A percentile compares a stretch with the other conserved stretches of the same genome.
Conservation (phyloP, 1,140 invertebrate species). For the Andricus grossulariae region DNA sequence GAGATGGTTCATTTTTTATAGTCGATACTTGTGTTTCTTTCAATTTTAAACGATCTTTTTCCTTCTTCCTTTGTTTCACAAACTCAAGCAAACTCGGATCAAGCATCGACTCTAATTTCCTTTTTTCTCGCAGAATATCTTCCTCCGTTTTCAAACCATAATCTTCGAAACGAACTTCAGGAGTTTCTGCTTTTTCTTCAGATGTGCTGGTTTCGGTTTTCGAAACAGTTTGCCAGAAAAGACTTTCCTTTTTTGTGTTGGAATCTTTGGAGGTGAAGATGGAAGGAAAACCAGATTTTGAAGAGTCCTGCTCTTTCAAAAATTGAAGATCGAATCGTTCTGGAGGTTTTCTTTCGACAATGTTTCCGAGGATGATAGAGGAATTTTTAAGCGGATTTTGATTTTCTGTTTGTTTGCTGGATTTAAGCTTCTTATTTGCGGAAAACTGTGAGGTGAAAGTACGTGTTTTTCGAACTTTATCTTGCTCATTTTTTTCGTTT, state of each 20-base stretch:
- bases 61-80: constrained; percentile 78
- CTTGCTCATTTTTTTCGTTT: constrained; percentile 57
- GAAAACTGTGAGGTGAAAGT: constrained; percentile 59
- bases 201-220: constrained; percentile 9
- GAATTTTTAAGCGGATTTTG: constrained; percentile 73
- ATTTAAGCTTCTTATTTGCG: constrained; percentile 32
- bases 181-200: constrained; percentile 75
- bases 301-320: constrained; percentile 13
- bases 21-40: constrained; percentile 39
- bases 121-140: constrained; percentile 86
- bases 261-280: constrained; percentile 52
- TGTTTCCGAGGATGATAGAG: constrained; percentile 77
- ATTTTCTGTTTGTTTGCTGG: constrained; percentile 69
- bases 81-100: constrained; percentile 82
- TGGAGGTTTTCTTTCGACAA: constrained; percentile 78
- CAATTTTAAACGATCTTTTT: constrained; percentile 37
- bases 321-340: constrained; percentile 50
- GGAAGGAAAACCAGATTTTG: constrained; percentile 60
- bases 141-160: constrained; percentile 83
- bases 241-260: constrained; percentile 47
- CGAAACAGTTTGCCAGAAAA: constrained; percentile 57
- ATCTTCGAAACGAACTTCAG: constrained; percentile 83
- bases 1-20: constrained; percentile 46
- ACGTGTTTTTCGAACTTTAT: constrained; percentile 44
- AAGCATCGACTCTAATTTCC: constrained; percentile 80